Evolutionary conservation across 1,140 invertebrate genomes (phyloP).

Genomic region (Panagrolaimus sp.): DNA sequence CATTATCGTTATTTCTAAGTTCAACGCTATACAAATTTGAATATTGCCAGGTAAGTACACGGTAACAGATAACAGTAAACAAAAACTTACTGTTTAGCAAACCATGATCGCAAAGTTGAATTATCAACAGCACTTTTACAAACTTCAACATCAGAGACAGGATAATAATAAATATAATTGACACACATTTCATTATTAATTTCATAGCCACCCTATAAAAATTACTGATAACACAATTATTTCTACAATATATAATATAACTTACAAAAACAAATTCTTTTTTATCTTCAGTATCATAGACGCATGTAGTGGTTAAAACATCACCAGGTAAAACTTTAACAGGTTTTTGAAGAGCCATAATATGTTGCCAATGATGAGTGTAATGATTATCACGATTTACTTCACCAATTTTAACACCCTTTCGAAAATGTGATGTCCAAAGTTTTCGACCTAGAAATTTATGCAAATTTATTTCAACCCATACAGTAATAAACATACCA

Average conservation of each 20-base stretch:
- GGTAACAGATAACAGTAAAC: neutral
- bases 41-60: slow-evolving; percentile 9
- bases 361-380: slow-evolving; percentile 96
- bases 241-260: neutral
- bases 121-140: slow-evolving; percentile 86
- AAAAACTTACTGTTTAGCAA: slow-evolving; percentile 33
- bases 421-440: slow-evolving; percentile 76
- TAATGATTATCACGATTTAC: slow-evolving; percentile 91
- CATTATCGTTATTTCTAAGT: slow-evolving; percentile 24
- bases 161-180: slow-evolving; percentile 97
- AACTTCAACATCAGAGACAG: slow-evolving; percentile 80
- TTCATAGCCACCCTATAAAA: slow-evolving; percentile 72
- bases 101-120: slow-evolving; percentile 32
- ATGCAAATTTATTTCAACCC: too few species aligned
- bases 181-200: slow-evolving; percentile 99
- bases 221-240: too few species aligned
- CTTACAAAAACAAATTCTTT: slow-evolving; percentile 65
- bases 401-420: slow-evolving; percentile 71
- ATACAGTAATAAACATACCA: slow-evolving; percentile 65
- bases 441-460: slow-evolving; percentile 64
- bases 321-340: slow-evolving; percentile 67
- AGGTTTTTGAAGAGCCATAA: slow-evolving; percentile 68
- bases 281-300: slow-evolving; percentile 73
- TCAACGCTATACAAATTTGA: slow-evolving; percentile 22
- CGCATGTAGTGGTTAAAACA: slow-evolving; percentile 80